phyloP scores from a whole-genome alignment of 2,113 vertebrate genomes.

The Sinocyclocheilus rhinocerous region DNA sequence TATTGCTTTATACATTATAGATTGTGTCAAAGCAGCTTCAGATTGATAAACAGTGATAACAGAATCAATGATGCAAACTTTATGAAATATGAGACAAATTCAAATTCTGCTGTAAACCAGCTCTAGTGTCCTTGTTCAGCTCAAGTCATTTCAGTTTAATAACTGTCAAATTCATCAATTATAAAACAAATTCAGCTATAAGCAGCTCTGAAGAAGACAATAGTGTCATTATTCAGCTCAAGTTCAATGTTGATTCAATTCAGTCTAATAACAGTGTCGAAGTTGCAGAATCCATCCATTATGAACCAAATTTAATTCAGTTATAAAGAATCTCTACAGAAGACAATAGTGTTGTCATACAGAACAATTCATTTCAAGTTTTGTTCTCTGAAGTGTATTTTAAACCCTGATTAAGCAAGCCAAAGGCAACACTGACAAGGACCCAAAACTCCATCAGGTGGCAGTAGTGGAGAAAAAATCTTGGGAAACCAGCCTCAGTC shows the following conservation, averaged over 20 bases:
- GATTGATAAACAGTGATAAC: no score
- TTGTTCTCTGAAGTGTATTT: neutral
- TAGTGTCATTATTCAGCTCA: neutral
- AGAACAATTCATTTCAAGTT: neutral
- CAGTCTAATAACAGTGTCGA: neutral
- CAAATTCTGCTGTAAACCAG: neutral
- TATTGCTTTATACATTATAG: neutral
- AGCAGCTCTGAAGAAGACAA: neutral
- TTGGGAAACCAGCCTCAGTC: neutral
- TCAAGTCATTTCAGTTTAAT: neutral
- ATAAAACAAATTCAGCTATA: no score
- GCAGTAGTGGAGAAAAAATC: neutral
- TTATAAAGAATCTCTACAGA: neutral
- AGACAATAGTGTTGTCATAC: neutral
- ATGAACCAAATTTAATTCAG: neutral
- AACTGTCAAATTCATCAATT: no score
- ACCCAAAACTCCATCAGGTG: no score
- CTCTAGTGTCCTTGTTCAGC: neutral
- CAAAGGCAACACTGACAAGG: no score
- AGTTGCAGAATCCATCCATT: neutral
- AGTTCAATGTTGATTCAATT: no score
- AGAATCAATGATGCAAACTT: no score
- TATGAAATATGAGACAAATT: neutral
- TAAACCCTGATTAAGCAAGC: no score
- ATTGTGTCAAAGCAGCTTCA: neutral